Conservation (phyloP, 2,888 invertebrate species). For the Drymonia ruficornis region DNA sequence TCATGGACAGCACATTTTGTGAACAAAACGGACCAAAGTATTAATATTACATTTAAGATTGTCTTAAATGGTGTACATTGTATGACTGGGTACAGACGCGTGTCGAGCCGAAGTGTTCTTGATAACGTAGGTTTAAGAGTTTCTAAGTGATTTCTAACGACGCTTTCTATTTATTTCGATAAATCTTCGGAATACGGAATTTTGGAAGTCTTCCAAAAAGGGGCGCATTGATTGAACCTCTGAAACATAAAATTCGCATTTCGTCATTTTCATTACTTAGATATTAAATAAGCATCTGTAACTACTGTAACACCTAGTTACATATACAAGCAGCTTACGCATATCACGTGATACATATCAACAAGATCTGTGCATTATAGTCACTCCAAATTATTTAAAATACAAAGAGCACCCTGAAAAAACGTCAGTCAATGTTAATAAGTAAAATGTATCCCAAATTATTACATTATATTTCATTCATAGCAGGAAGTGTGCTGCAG, state of each 20-base stretch:
- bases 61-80: constrained; percentile 42
- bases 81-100: constrained; percentile 36
- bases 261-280: too few species aligned
- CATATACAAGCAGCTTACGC: constrained; percentile 28
- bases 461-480: too few species aligned
- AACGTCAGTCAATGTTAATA: too few species aligned
- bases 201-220: constrained; percentile 34
- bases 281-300: too few species aligned
- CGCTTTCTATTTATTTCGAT: not conserved
- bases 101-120: constrained; percentile 49
- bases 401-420: too few species aligned
- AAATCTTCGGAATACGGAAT: constrained; percentile 8
- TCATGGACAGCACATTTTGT: constrained; percentile 46
- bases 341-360: constrained; percentile 65
- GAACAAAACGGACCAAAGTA: constrained; percentile 64
- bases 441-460: too few species aligned
- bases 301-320: too few species aligned
- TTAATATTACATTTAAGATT: constrained; percentile 45
- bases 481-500: too few species aligned
- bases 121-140: constrained; percentile 34
- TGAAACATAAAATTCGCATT: too few species aligned
- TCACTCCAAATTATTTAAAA: too few species aligned
- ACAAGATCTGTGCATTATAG: too few species aligned
- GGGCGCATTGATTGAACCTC: constrained; percentile 10
- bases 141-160: constrained; percentile 32